Evolutionary conservation across 2,113 vertebrate species (phyloP).

Genomic region (Labeo catla): DNA sequence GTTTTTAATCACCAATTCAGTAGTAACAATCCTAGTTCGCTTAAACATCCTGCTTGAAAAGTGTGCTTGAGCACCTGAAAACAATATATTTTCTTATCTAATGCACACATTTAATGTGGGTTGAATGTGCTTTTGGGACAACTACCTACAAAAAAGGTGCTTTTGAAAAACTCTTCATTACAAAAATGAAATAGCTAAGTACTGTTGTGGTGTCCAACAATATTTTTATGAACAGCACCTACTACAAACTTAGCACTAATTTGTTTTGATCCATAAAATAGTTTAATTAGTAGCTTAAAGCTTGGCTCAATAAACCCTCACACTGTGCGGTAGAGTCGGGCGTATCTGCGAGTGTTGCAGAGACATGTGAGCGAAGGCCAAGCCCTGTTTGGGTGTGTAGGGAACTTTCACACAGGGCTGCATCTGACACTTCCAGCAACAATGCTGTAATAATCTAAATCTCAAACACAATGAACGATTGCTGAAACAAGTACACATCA

Average conservation of each 20-base stretch:
- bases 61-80: no score
- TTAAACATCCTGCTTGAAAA: no score
- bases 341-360: not conserved
- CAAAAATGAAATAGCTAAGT: not conserved
- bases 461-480: not conserved
- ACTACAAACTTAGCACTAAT: not conserved
- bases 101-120: no score
- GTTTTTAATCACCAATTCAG: no score
- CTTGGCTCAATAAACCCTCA: not conserved
- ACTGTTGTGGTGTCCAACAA: not conserved
- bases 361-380: not conserved
- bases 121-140: not conserved
- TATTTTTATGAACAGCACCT: not conserved
- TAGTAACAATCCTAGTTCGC: no score
- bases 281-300: not conserved
- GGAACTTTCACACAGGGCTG: not conserved
- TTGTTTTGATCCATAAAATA: not conserved
- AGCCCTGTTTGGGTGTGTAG: conserved; percentile 22
- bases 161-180: not conserved
- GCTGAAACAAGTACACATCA: not conserved
- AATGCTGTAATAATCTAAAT: not conserved
- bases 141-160: not conserved
- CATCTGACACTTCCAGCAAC: not conserved
- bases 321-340: not conserved
- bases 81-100: no score